phyloP scores from a whole-genome alignment of 2,888 invertebrate species.

The Trachelus stipa region DNA sequence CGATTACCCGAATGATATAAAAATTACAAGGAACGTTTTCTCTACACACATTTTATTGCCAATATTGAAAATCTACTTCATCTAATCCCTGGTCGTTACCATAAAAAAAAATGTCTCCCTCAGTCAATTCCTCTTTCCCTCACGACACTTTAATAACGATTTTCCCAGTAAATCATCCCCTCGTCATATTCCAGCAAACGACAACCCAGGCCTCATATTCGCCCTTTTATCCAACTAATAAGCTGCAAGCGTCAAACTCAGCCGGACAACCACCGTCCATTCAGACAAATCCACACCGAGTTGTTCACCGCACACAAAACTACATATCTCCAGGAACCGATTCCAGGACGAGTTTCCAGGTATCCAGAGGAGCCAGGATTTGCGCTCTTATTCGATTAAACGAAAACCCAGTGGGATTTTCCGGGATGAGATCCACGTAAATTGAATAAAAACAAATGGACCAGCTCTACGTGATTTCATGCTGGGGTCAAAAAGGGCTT shows the following conservation, averaged over 20 bases:
- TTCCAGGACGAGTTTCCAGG: not conserved
- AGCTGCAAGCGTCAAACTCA: not conserved
- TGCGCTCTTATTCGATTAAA: not conserved
- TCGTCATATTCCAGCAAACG: not conserved
- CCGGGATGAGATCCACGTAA: constrained; percentile 1
- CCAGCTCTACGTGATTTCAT: not conserved
- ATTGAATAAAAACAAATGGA: constrained; percentile 13
- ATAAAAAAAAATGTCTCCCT: not conserved
- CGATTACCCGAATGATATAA: too few relatives aligned
- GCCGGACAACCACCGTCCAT: not conserved
- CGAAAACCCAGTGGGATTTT: not conserved
- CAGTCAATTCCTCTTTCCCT: not conserved
- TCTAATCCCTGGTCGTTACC: not conserved
- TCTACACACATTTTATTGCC: too few relatives aligned
- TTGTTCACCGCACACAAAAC: not conserved
- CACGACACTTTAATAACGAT: not conserved
- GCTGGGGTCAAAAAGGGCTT: not conserved
- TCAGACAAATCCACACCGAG: not conserved
- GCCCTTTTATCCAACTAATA: not conserved
- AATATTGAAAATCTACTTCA: not conserved
- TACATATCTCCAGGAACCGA: not conserved
- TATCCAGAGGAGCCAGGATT: not conserved
- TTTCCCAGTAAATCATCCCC: not conserved
- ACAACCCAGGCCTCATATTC: too few relatives aligned
- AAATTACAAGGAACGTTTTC: too few relatives aligned